phyloP scores from a whole-genome alignment of 1,140 invertebrate species.

The Potamilus streckersoni region DNA sequence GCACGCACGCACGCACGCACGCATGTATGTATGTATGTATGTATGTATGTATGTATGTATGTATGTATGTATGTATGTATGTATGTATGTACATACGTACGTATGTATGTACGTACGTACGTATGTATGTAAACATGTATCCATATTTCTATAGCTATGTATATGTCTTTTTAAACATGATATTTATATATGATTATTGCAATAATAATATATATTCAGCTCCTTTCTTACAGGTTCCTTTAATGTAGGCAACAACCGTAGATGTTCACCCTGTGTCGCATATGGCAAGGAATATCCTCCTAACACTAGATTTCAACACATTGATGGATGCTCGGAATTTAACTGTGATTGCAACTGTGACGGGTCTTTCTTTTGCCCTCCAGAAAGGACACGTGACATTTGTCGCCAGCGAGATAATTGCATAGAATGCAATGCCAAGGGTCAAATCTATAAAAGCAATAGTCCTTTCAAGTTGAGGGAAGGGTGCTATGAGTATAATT shows the following conservation, averaged over 20 bases:
- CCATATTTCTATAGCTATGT: background rate
- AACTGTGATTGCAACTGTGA: slow-evolving; percentile 21
- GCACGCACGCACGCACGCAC: too few species aligned
- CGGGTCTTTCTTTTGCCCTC: slow-evolving; percentile 19
- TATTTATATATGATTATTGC: background rate
- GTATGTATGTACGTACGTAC: background rate
- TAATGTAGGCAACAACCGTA: too few species aligned
- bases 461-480: slow-evolving; percentile 36
- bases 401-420: background rate
- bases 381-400: slow-evolving; percentile 7
- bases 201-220: too few species aligned
- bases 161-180: background rate
- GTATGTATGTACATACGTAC: background rate
- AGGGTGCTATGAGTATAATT: slow-evolving; percentile 39
- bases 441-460: slow-evolving; percentile 20
- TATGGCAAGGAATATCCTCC: slow-evolving; percentile 1
- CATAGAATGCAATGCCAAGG: slow-evolving; percentile 3
- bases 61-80: slow-evolving; percentile 3
- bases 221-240: too few species aligned
- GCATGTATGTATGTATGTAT: background rate
- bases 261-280: slow-evolving; percentile 9
- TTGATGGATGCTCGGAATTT: slow-evolving; percentile 21
- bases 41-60: background rate
- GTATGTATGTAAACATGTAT: background rate
- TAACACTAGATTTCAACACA: slow-evolving; percentile 10